phyloP scores from a whole-genome alignment of 1,140 invertebrate species.

The Drosophila repleta region DNA sequence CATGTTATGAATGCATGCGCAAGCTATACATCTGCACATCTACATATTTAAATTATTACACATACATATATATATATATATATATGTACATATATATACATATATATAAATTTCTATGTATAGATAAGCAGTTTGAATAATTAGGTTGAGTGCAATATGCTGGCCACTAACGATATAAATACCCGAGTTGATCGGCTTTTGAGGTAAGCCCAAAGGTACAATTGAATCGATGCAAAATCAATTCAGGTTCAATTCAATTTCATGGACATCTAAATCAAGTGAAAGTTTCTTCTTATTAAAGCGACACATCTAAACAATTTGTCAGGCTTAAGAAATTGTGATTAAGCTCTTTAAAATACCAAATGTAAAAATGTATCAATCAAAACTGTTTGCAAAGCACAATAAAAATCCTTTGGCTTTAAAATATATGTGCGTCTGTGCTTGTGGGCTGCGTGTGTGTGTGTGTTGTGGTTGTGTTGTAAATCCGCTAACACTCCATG shows the following conservation, averaged over 20 bases:
- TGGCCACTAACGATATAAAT: slow-evolving; percentile 52
- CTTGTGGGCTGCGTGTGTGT: slow-evolving; percentile 13
- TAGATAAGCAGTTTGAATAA: slow-evolving; percentile 38
- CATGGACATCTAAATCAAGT: neutral
- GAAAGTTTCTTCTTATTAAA: slow-evolving; percentile 14
- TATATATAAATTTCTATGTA: slow-evolving; percentile 22
- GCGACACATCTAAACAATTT: slow-evolving; percentile 39
- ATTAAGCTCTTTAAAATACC: slow-evolving; percentile 58
- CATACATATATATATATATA: slow-evolving; percentile 14
- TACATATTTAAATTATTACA: slow-evolving; percentile 2
- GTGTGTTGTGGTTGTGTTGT: slow-evolving; percentile 34
- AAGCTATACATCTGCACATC: neutral
- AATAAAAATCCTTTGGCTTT: slow-evolving; percentile 55
- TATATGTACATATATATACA: slow-evolving; percentile 4
- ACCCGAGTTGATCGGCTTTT: slow-evolving; percentile 29
- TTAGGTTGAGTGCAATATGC: slow-evolving; percentile 62
- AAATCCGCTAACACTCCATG: slow-evolving; percentile 76
- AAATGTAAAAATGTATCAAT: slow-evolving; percentile 72
- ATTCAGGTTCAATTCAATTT: neutral
- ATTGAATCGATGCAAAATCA: neutral
- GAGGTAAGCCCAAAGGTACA: neutral
- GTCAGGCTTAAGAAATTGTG: slow-evolving; percentile 57
- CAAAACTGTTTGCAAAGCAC: slow-evolving; percentile 56
- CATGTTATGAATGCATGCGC: slow-evolving; percentile 9
- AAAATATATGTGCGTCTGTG: slow-evolving; percentile 4